Evolutionary conservation across 1,140 invertebrate genomes (phyloP).

Genomic region (Fopius arisanus): DNA sequence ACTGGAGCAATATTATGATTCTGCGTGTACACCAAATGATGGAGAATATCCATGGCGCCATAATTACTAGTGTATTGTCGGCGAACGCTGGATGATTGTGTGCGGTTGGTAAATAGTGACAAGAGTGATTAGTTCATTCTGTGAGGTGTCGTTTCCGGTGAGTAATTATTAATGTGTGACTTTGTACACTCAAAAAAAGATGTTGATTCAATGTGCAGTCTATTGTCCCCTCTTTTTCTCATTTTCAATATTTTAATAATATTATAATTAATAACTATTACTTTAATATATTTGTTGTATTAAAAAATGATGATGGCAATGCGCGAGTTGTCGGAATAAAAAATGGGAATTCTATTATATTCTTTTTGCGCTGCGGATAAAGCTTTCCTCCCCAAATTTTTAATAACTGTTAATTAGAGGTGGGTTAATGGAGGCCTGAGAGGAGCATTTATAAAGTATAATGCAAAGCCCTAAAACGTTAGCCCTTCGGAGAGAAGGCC

Average conservation of each 20-base stretch:
- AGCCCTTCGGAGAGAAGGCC: neutral
- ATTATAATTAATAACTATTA: no score
- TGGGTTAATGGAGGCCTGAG: constrained; percentile 32
- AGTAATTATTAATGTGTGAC: neutral
- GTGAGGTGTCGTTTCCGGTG: neutral
- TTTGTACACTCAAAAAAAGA: no score
- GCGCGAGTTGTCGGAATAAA: no score
- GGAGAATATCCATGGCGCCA: neutral
- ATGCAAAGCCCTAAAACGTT: constrained; percentile 4
- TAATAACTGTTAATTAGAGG: neutral
- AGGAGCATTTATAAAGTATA: constrained; percentile 31
- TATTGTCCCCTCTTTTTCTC: no score
- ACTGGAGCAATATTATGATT: neutral
- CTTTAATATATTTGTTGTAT: no score
- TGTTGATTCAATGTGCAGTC: no score
- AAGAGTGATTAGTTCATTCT: neutral
- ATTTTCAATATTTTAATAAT: no score
- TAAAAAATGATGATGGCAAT: no score
- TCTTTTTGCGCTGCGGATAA: no score
- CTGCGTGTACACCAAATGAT: neutral
- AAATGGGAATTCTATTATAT: no score
- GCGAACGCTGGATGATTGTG: neutral
- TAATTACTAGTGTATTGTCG: neutral
- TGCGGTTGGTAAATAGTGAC: neutral
- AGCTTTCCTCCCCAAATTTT: neutral